Evolutionary conservation across 1,140 invertebrate genomes (phyloP).

Genomic region (Druon quercuslanigerum): DNA sequence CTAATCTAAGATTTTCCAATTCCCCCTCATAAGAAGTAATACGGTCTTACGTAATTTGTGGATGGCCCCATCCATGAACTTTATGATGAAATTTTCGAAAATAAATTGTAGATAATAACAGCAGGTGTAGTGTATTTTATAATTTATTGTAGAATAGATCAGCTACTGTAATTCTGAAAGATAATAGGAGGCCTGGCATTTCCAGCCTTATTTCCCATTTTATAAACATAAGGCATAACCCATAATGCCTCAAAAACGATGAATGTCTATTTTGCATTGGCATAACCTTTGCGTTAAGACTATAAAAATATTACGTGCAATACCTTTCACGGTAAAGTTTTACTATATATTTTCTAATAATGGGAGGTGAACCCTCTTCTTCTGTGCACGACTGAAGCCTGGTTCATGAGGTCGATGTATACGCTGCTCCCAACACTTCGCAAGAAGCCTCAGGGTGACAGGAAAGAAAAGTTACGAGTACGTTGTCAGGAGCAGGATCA

Average conservation of each 20-base stretch:
- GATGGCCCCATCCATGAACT: too few species aligned
- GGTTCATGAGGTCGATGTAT: too few species aligned
- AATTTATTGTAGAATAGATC: neutral
- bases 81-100: too few species aligned
- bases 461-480: too few species aligned
- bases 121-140: neutral
- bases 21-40: too few species aligned
- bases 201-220: constrained; percentile 16
- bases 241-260: neutral
- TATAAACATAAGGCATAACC: neutral
- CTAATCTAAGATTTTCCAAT: too few species aligned
- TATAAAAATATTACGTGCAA: constrained; percentile 9
- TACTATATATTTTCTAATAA: constrained; percentile 16
- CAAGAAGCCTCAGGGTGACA: too few species aligned
- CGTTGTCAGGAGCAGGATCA: too few species aligned
- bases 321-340: constrained; percentile 2
- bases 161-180: constrained; percentile 29
- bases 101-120: too few species aligned
- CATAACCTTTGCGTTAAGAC: constrained; percentile 3
- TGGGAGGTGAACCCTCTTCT: neutral
- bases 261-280: neutral
- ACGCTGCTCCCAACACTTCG: too few species aligned
- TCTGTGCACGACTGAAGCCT: neutral
- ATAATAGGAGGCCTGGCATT: constrained; percentile 6
- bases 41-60: too few species aligned